phyloP scores from a whole-genome alignment of 2,888 invertebrate genomes.

The Hipparchia sbordonii region DNA sequence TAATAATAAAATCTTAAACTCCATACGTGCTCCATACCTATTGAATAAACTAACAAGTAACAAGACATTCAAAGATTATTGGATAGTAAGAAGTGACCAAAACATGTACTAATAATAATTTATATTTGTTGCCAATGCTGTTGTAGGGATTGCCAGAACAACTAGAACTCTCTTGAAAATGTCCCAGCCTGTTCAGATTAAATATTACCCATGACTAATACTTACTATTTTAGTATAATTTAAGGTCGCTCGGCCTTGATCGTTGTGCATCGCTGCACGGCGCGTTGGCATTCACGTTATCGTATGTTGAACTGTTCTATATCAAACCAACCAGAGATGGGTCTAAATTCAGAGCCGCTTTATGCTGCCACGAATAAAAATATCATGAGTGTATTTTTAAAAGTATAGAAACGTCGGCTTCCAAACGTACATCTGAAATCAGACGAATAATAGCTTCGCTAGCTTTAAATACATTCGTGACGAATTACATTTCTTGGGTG shows the following conservation, averaged over 20 bases:
- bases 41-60: too few species aligned
- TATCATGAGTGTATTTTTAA: constrained; percentile 41
- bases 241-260: constrained; percentile 65
- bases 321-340: constrained; percentile 53
- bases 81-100: too few species aligned
- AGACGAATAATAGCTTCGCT: constrained; percentile 57
- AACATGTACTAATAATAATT: too few species aligned
- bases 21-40: too few species aligned
- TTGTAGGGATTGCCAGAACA: too few species aligned
- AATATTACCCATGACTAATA: too few species aligned
- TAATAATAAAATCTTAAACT: too few species aligned
- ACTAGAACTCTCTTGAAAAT: too few species aligned
- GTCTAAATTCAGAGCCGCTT: constrained; percentile 50
- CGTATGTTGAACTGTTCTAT: constrained; percentile 79
- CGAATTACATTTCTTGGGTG: constrained; percentile 62
- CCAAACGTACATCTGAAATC: constrained; percentile 49
- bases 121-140: too few species aligned
- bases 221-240: constrained; percentile 22
- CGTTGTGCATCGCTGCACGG: constrained; percentile 59
- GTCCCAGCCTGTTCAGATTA: too few species aligned
- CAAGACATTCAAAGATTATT: too few species aligned
- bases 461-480: constrained; percentile 63
- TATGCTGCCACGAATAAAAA: constrained; percentile 45
- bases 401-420: constrained; percentile 36
- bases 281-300: constrained; percentile 72